phyloP scores from a whole-genome alignment of 2,888 invertebrate species.

The Ennomos fuscantarius region DNA sequence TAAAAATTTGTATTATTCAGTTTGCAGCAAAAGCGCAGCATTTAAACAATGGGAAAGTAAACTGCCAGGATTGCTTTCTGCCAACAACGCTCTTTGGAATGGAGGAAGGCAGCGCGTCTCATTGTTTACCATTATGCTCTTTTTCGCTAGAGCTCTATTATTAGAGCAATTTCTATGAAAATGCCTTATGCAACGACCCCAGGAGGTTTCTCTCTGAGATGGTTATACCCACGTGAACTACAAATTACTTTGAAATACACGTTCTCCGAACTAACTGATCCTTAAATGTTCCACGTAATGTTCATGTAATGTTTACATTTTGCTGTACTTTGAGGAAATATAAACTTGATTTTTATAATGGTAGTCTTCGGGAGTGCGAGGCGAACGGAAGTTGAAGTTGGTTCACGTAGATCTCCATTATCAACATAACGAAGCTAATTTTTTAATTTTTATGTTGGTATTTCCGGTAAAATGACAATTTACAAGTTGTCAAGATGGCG shows the following conservation, averaged over 20 bases:
- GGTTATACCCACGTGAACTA: background rate
- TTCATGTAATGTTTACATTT: too few species aligned
- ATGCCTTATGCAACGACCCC: conserved; percentile 10
- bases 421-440: too few species aligned
- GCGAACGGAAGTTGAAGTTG: too few species aligned
- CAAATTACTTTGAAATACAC: conserved; percentile 6
- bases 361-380: too few species aligned
- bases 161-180: conserved; percentile 15
- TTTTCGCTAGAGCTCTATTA: conserved; percentile 6
- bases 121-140: conserved; percentile 7
- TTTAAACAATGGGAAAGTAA: conserved; percentile 58
- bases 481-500: too few species aligned
- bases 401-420: too few species aligned
- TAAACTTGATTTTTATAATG: too few species aligned
- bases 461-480: too few species aligned
- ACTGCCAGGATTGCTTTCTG: conserved; percentile 28
- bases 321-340: conserved; percentile 1
- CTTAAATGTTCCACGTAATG: conserved; percentile 1
- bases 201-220: background rate
- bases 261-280: background rate
- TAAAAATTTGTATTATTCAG: conserved; percentile 80
- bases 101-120: conserved; percentile 5
- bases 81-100: conserved; percentile 1
- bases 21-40: conserved; percentile 74
- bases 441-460: too few species aligned